A percentile compares a stretch with the other conserved stretches of the same genome.
phyloP scores from a whole-genome alignment of 2,797 vertebrate species.

The Xenops minutus region DNA sequence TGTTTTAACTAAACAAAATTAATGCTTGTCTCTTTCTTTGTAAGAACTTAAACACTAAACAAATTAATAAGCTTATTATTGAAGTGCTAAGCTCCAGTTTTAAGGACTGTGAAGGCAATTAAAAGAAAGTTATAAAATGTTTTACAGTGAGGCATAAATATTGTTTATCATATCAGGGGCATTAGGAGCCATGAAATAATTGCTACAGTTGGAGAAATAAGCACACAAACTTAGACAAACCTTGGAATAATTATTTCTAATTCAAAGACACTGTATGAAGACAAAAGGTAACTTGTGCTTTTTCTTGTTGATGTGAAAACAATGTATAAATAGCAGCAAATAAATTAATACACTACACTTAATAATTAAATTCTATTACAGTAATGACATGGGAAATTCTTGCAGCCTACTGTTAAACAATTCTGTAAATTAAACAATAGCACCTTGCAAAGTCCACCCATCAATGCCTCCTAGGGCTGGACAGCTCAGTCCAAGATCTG shows the following conservation, averaged over 20 bases:
- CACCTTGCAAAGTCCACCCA: neutral
- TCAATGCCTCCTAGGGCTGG: neutral
- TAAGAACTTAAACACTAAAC: slow-evolving; percentile 87
- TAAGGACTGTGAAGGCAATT: slow-evolving; percentile 90
- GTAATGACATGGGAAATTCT: slow-evolving; percentile 3
- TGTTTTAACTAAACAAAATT: slow-evolving; percentile 89
- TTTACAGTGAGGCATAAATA: slow-evolving; percentile 84
- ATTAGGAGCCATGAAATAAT: slow-evolving; percentile 81
- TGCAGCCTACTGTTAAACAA: neutral
- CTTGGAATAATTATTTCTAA: slow-evolving; percentile 69
- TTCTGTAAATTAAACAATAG: neutral
- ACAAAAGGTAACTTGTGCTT: slow-evolving; percentile 61
- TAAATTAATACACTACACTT: slow-evolving; percentile 44
- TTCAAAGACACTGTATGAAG: slow-evolving; percentile 35
- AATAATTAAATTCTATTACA: slow-evolving; percentile 45
- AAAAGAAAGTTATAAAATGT: slow-evolving; percentile 87
- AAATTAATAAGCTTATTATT: slow-evolving; percentile 88
- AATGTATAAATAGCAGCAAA: slow-evolving; percentile 30
- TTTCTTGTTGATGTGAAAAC: slow-evolving; percentile 39
- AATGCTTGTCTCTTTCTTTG: slow-evolving; percentile 83
- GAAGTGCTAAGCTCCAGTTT: slow-evolving; percentile 84
- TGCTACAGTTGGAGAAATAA: slow-evolving; percentile 77
- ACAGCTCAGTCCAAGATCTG: neutral
- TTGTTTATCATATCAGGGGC: slow-evolving; percentile 85
- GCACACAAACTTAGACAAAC: slow-evolving; percentile 51